Conservation (phyloP, 2,888 invertebrate species). For the Mythimna ferrago region DNA sequence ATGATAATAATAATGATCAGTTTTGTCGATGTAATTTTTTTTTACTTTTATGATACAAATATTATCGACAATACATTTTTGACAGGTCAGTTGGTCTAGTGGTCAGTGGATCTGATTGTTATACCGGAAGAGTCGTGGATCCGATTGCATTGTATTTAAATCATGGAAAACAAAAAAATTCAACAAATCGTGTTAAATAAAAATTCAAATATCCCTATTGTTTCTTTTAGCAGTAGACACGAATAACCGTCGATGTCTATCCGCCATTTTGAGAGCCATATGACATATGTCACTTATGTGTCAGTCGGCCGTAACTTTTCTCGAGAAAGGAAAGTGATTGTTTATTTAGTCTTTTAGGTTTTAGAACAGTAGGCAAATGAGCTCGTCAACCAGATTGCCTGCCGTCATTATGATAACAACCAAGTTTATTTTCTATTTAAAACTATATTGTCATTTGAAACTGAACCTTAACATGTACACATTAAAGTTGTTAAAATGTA, state of each 20-base stretch:
- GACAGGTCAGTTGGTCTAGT: too few species aligned
- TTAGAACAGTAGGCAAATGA: constrained; percentile 34
- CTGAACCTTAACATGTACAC: constrained; percentile 7
- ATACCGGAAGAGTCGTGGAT: too few species aligned
- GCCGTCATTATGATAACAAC: constrained; percentile 7
- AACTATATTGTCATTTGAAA: constrained; percentile 1
- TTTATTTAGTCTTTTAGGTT: constrained; percentile 30
- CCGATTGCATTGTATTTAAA: too few species aligned
- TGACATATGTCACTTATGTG: constrained; percentile 44
- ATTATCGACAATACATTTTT: too few species aligned
- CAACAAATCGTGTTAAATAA: not conserved
- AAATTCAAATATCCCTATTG: not conserved
- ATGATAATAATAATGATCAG: too few species aligned
- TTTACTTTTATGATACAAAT: too few species aligned
- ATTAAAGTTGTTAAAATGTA: constrained; percentile 11
- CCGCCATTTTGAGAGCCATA: constrained; percentile 34
- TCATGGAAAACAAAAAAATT: not conserved
- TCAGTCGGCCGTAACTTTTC: constrained; percentile 28
- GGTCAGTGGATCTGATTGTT: too few species aligned
- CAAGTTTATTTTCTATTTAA: constrained; percentile 9
- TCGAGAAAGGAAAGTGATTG: constrained; percentile 57
- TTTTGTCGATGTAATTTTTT: too few species aligned
- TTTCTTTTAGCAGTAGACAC: constrained; percentile 4
- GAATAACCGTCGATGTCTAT: constrained; percentile 5
- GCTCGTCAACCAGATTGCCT: constrained; percentile 15